These are phyloP conservation scores for Aramus guarauna DNA, from an alignment of 2,113 vertebrate genomes.

Conservation along the genomic window DNA sequence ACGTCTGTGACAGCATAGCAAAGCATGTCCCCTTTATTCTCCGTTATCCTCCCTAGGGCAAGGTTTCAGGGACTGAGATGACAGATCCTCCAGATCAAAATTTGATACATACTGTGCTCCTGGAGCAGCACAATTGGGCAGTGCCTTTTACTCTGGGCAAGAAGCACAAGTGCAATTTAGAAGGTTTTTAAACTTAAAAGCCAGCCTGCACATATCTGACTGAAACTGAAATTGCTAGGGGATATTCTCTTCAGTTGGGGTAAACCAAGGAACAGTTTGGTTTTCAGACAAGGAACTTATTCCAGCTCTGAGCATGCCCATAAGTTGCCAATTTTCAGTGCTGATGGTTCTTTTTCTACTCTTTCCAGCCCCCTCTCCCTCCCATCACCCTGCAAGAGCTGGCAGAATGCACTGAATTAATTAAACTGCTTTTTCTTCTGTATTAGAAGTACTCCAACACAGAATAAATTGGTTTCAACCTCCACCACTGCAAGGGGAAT, in stretches of 20 bases:
- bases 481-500: neutral
- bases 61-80: neutral
- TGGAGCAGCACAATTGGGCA: neutral
- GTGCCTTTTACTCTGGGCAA: neutral
- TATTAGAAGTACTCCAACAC: neutral
- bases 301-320: neutral
- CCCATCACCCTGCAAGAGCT: neutral
- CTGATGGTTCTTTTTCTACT: neutral
- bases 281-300: neutral
- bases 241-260: neutral
- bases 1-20: neutral
- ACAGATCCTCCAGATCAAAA: neutral
- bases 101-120: neutral
- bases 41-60: neutral
- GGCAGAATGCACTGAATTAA: neutral
- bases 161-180: neutral
- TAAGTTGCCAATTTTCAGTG: neutral
- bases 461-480: neutral
- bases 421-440: neutral
- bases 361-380: neutral
- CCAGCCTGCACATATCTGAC: neutral
- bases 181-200: neutral
- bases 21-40: neutral
- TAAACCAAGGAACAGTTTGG: neutral
- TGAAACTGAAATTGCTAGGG: neutral